Evolutionary conservation across 1,140 invertebrate genomes (phyloP), one percentile per base, ranked within the genome.

Genomic region (Drosophila nigrodunni): DNA sequence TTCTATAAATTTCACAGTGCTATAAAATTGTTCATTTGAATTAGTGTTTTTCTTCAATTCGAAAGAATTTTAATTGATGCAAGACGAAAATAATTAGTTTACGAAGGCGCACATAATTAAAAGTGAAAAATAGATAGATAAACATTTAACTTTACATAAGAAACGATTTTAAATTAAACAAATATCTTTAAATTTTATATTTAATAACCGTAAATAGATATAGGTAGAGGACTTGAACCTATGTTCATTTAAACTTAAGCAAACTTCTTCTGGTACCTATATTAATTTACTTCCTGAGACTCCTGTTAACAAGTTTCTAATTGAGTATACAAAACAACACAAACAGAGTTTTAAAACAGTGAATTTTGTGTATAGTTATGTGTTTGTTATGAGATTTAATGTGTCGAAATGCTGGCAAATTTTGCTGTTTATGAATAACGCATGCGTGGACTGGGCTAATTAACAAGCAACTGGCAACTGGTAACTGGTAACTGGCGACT

Each of bases 391-490:
- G 49, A 8, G 39, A 43, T 65, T 43, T 52, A 68, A 68, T 68
- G 55, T 34, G 44, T 37, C 10, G 18, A 49, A 68, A 68, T 59
- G 34, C 46, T 43, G 55, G 11, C 44, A 62, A 43, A n/a, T 35
- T 69, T 58, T n/a, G 66, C 9, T 47, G 52, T 21, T 52, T 57
- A 57, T 66, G 44, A 75, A 60, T 75, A 69, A 75, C 49, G 71
- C 67, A 74, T 66, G 43, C 62, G 58, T 76, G 61, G 52, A 62
- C 47, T 18, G 34, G 66, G 66, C 78, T 80, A 80, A 80, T 80
- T 80, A 80, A 78, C 77, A 78, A 47, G 66, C 49, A 71, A 61
- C 57, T 52, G 54, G 21, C 37, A 35, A 60, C 50, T 54, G 50
- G 9, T 3, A 13, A 54, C 18, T 34, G 30, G 10, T 8, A 18